Base-by-base conservation (phyloP, 2,113 vertebrate species). In the Nycticebus coucang region DNA sequence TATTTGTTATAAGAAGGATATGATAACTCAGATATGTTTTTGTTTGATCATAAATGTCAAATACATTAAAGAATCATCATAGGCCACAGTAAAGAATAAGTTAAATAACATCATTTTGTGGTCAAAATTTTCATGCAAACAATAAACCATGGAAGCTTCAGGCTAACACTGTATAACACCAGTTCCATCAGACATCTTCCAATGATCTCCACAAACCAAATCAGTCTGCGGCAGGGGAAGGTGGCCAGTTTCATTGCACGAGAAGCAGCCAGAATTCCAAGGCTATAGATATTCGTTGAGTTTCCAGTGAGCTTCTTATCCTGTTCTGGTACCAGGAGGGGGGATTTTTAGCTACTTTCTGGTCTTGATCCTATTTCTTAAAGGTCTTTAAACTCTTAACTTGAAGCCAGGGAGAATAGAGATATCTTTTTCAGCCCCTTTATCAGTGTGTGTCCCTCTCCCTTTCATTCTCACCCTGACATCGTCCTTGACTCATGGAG, bases 1-100 rank as follows among this genome's bases (percentile, higher is more conserved):
- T 74, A n/a, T 82, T 86, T 93, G 50, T 91, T 86, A 33, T 75
- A 62, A 66, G n/a, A 75, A 83, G 59, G 93, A 82, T 69, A 21
- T 50, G 33, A 83, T 72, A 78, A 85, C 30, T 30, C 28, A 94
- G 33, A 33, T 87, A 28, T 64, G 26, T 14, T 84, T 87, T 84
- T 22, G 88, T 89, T 89, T 78, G 35, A 75, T 89, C 45, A 81
- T 66, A 93, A 88, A 33, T 28, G 57, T 74, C 28, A 60, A 81
- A 83, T 55, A 68, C 22, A 83, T 78, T 53, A 66, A 85, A 94
- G 75, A 77, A 71, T 26, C 24, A 62, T 24, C 5, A 2, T 8
- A 53, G 41, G 14, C 26, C 72, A 72, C 35, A 57, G 33, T 66
- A 84, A 89, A 53, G 55, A 81, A 68, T 64, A 78, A 62, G 7